Conservation (phyloP, 1,140 invertebrate species). For the Neodiprion lecontei region DNA sequence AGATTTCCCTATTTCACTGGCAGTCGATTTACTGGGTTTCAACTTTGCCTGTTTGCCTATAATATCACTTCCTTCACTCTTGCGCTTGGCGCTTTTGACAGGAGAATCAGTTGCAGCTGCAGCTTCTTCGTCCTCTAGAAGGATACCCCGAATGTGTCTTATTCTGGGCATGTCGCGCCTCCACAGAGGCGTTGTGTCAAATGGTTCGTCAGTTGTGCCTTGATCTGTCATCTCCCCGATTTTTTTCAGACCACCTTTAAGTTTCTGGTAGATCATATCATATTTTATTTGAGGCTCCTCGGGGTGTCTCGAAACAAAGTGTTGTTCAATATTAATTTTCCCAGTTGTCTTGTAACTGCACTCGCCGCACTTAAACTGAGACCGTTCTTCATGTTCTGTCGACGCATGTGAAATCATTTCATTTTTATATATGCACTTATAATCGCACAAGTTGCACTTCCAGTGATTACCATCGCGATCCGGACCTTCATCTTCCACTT, state of each 20-base stretch:
- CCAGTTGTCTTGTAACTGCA: constrained; percentile 68
- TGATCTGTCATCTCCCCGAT: constrained; percentile 29
- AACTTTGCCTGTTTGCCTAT: constrained; percentile 39
- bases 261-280: constrained; percentile 46
- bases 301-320: constrained; percentile 63
- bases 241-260: constrained; percentile 46
- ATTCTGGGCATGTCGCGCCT: constrained; percentile 62
- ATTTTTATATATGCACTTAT: constrained; percentile 65
- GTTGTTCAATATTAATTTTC: constrained; percentile 65
- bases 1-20: constrained; percentile 34
- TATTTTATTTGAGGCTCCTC: constrained; percentile 47
- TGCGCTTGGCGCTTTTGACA: constrained; percentile 42
- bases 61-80: constrained; percentile 36
- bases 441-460: constrained; percentile 74
- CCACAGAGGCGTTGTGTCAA: constrained; percentile 69
- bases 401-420: constrained; percentile 67
- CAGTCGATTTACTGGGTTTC: constrained; percentile 33
- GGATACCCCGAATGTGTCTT: constrained; percentile 68
- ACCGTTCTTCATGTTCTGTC: constrained; percentile 66
- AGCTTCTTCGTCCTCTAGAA: constrained; percentile 60
- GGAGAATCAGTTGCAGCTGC: constrained; percentile 33
- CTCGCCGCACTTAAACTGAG: constrained; percentile 71
- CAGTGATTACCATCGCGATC: constrained; percentile 65
- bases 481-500: constrained; percentile 37
- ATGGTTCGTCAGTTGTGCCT: constrained; percentile 46